Percentiles rank a stretch among this genome's conserved stretches.
Evolutionary conservation across 1,140 invertebrate genomes (phyloP).

Genomic region (Nasonia giraulti): DNA sequence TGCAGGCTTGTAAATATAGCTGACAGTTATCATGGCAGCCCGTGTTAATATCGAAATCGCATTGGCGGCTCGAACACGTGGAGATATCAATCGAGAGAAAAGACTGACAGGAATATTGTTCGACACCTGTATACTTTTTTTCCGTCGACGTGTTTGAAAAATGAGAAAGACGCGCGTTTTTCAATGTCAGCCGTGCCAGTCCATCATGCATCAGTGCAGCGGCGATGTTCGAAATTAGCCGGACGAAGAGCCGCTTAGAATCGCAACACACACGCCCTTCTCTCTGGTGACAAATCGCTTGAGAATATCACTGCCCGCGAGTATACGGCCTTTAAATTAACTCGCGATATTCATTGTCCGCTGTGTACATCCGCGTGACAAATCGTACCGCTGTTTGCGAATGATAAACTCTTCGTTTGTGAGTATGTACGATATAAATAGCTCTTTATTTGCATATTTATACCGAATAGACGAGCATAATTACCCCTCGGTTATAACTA

Average conservation of each 20-base stretch:
- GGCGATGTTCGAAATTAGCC: conserved; percentile 26
- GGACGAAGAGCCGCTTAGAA: conserved; percentile 4
- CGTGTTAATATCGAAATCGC: conserved; percentile 13
- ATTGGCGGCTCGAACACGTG: neutral
- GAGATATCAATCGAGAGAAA: conserved; percentile 19
- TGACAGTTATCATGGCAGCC: neutral
- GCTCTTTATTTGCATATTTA: no score
- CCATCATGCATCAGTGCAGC: neutral
- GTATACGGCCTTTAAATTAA: neutral
- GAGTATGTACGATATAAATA: no score
- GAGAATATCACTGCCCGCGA: no score
- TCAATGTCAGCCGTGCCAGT: conserved; percentile 27
- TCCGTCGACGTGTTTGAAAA: conserved; percentile 11
- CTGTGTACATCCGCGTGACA: neutral
- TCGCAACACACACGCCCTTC: neutral
- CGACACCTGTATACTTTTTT: conserved; percentile 28
- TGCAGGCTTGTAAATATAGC: neutral
- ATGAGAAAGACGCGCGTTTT: conserved; percentile 22
- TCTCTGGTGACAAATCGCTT: no score
- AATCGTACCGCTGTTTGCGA: neutral
- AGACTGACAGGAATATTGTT: neutral
- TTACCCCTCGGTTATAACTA: neutral
- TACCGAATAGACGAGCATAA: neutral
- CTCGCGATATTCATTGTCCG: neutral
- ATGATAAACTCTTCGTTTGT: neutral